phyloP scores from a whole-genome alignment of 2,888 invertebrate genomes.

The Agrochola circellaris region DNA sequence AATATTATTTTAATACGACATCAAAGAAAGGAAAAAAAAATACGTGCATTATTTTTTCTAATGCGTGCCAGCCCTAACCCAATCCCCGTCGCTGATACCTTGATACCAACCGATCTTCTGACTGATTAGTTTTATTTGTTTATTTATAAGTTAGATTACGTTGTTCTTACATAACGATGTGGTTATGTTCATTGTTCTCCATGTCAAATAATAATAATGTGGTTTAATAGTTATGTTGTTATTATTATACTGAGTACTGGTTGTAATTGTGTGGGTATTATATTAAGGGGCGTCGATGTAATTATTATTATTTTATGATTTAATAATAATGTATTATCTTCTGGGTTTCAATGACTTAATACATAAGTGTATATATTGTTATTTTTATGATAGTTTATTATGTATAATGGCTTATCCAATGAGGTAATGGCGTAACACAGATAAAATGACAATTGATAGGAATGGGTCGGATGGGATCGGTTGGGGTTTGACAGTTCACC shows the following conservation, averaged over 20 bases:
- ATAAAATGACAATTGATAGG: no score
- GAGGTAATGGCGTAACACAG: not conserved
- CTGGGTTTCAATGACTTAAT: no score
- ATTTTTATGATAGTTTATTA: no score
- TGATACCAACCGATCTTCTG: conserved; percentile 38
- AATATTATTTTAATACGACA: no score
- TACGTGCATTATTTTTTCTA: not conserved
- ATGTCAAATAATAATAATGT: conserved; percentile 56
- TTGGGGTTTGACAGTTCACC: not conserved
- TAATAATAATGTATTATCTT: not conserved
- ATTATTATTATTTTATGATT: conserved; percentile 30
- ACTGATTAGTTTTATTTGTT: conserved; percentile 75
- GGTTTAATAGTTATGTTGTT: conserved; percentile 26
- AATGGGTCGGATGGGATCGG: not conserved
- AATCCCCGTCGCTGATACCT: conserved; percentile 36
- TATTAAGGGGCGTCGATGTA: conserved; percentile 24
- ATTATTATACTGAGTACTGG: conserved; percentile 27
- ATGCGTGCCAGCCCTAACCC: conserved; percentile 46
- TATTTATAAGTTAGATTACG: conserved; percentile 69
- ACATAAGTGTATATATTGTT: no score
- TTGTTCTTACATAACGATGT: conserved; percentile 57
- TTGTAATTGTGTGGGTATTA: conserved; percentile 8
- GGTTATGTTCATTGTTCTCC: conserved; percentile 48
- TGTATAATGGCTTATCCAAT: no score
- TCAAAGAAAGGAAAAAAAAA: no score